phyloP scores from a whole-genome alignment of 2,113 vertebrate genomes.

The Clarias gariepinus region DNA sequence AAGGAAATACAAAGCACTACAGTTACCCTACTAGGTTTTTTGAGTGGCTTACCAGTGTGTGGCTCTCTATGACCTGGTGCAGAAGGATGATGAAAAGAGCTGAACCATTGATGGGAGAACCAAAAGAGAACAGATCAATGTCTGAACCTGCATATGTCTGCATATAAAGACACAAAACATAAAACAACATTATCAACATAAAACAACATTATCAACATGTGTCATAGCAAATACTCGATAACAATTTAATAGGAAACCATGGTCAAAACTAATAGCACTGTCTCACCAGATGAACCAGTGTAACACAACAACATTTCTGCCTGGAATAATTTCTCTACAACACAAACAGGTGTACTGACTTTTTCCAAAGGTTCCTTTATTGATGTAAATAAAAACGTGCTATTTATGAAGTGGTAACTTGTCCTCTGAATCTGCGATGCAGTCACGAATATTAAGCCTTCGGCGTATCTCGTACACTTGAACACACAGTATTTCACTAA shows the following conservation, averaged over 20 bases:
- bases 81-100: slow-evolving; percentile 86
- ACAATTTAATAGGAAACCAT: not conserved
- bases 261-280: not conserved
- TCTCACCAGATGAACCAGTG: not conserved
- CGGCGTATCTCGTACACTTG: not conserved
- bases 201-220: not conserved
- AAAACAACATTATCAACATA: too few species aligned
- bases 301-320: not conserved
- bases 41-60: slow-evolving; percentile 82
- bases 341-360: not conserved
- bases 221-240: not conserved
- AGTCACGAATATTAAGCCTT: not conserved
- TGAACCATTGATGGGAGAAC: slow-evolving; percentile 85
- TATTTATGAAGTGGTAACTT: not conserved
- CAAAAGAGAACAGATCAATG: slow-evolving; percentile 82
- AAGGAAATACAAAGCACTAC: not conserved
- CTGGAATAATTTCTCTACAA: not conserved
- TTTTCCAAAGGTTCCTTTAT: not conserved
- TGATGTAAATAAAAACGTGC: not conserved
- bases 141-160: slow-evolving; percentile 83
- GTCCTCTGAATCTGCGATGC: not conserved
- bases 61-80: slow-evolving; percentile 89
- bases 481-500: not conserved
- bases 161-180: slow-evolving; percentile 32
- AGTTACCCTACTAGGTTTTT: not conserved